These are phyloP conservation scores for Laticauda laticaudata DNA, from an alignment of 2,113 vertebrate species.

Conservation along the genomic window DNA sequence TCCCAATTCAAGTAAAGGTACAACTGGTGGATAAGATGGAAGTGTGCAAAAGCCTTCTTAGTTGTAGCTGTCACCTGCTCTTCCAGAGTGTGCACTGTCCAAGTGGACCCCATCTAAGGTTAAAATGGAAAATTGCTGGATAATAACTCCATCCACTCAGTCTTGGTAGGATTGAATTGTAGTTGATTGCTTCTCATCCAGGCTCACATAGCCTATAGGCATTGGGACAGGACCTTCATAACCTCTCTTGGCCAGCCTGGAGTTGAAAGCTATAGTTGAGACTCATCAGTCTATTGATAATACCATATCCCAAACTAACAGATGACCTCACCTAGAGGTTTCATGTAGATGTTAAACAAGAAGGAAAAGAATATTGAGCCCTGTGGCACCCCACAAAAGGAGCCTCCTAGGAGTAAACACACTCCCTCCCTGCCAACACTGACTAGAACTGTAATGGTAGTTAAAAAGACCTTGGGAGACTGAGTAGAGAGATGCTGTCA, in stretches of 20 bases:
- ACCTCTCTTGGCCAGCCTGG: neutral
- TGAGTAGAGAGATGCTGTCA: neutral
- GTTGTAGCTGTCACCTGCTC: neutral
- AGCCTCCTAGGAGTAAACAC: neutral
- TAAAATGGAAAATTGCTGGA: neutral
- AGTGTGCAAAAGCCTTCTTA: neutral
- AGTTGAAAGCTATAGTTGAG: neutral
- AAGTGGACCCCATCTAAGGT: neutral
- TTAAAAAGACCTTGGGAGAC: neutral
- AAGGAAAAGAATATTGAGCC: neutral
- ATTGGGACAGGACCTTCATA: neutral
- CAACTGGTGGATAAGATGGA: neutral
- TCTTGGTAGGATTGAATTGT: neutral
- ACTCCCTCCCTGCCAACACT: neutral
- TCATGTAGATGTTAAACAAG: neutral
- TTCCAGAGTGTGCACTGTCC: neutral
- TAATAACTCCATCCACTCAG: neutral
- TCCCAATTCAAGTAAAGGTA: neutral
- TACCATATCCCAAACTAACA: neutral
- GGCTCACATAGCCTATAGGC: neutral
- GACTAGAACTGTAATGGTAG: neutral
- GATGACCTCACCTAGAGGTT: neutral
- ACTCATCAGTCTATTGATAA: neutral
- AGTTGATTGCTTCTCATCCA: neutral
- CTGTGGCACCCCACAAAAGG: neutral